A percentile compares a stretch with the other conserved stretches of the same genome.
Evolutionary conservation across 2,888 invertebrate genomes (phyloP).

Genomic region (Acanthosoma haemorrhoidale): DNA sequence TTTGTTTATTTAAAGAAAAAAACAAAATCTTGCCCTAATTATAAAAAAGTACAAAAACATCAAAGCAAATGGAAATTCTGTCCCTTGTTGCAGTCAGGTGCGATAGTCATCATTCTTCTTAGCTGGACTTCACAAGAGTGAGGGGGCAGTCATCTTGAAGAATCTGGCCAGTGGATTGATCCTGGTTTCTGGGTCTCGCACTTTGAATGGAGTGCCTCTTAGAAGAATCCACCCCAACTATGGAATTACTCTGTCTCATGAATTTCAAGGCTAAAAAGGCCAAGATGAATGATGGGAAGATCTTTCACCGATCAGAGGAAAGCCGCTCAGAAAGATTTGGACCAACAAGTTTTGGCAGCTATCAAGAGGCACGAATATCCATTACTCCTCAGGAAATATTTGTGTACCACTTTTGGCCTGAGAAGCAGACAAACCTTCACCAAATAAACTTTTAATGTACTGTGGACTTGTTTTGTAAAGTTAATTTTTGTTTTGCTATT

Average conservation of each 20-base stretch:
- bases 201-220: constrained; percentile 90
- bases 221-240: constrained; percentile 92
- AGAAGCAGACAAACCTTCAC: constrained; percentile 91
- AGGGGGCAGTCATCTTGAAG: constrained; percentile 91
- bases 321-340: constrained; percentile 81
- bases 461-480: constrained; percentile 22
- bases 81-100: constrained; percentile 73
- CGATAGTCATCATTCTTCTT: constrained; percentile 84
- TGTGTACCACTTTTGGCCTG: constrained; percentile 87
- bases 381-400: constrained; percentile 81
- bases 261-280: constrained; percentile 70
- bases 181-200: constrained; percentile 85
- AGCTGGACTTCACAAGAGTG: constrained; percentile 72
- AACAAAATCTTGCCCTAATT: constrained; percentile 73
- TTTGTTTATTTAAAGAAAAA: constrained; percentile 77
- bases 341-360: constrained; percentile 70
- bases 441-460: constrained; percentile 81
- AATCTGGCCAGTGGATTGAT: constrained; percentile 81
- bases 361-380: constrained; percentile 80
- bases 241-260: constrained; percentile 91
- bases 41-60: constrained; percentile 65
- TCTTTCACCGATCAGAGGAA: constrained; percentile 91
- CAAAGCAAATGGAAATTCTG: constrained; percentile 70
- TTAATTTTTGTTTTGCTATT: too few species aligned
- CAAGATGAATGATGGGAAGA: constrained; percentile 84